phyloP scores from a whole-genome alignment of 2,888 invertebrate species.

The Drosophila kambysellisi region DNA sequence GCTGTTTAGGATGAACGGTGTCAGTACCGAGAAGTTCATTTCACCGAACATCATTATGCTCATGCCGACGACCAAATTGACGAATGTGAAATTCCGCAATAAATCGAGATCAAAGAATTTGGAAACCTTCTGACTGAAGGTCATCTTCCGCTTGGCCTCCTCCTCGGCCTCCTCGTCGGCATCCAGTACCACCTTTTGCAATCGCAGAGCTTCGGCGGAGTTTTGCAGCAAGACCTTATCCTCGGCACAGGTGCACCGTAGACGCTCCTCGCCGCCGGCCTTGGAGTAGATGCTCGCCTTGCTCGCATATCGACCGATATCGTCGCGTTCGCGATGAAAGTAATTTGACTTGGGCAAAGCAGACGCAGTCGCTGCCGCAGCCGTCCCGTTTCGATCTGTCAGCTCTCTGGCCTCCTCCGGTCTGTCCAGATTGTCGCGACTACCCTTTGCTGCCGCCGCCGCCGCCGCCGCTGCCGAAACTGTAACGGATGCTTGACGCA shows the following conservation, averaged over 20 bases:
- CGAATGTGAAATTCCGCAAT: constrained; percentile 88
- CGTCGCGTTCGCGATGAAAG: constrained; percentile 88
- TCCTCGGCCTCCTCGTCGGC: constrained; percentile 79
- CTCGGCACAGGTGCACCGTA: constrained; percentile 82
- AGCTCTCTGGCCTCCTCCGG: constrained; percentile 38
- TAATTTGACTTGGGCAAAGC: constrained; percentile 85
- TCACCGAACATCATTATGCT: constrained; percentile 91
- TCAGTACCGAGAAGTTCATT: constrained; percentile 90
- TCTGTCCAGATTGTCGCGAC: constrained; percentile 61
- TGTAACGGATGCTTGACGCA: constrained; percentile 57
- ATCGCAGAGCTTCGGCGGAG: constrained; percentile 53
- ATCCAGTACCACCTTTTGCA: constrained; percentile 49
- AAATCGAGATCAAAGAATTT: constrained; percentile 90
- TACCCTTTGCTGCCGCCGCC: constrained; percentile 32
- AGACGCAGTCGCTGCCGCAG: constrained; percentile 20
- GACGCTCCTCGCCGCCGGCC: constrained; percentile 54
- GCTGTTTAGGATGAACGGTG: constrained; percentile 90
- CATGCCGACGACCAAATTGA: constrained; percentile 90
- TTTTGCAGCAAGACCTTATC: constrained; percentile 80
- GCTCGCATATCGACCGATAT: constrained; percentile 78
- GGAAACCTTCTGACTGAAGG: constrained; percentile 87
- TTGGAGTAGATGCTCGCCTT: constrained; percentile 81
- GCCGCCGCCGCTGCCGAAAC: constrained; percentile 31
- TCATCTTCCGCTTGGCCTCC: constrained; percentile 82
- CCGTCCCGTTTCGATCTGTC: constrained; percentile 11